phyloP scores from a whole-genome alignment of 2,797 vertebrate species.

The Myotis pilosus region DNA sequence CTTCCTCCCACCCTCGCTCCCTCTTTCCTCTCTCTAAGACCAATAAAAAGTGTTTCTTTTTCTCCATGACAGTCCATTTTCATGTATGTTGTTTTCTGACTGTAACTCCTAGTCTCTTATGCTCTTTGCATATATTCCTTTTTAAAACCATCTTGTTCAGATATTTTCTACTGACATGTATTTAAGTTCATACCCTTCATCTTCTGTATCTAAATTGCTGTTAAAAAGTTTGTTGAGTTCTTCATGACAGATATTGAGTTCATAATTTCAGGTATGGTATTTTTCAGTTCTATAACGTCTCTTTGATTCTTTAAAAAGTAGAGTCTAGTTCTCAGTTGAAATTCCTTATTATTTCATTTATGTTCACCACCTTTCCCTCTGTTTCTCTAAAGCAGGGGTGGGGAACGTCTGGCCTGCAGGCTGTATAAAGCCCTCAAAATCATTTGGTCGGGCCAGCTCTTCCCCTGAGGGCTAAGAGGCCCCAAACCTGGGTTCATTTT shows the following conservation, averaged over 20 bases:
- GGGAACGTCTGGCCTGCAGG: too few relatives aligned
- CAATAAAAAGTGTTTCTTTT: not conserved
- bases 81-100: not conserved
- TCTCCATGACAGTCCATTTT: not conserved
- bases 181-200: not conserved
- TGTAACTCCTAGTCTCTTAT: not conserved
- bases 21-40: not conserved
- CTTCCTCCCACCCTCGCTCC: too few relatives aligned
- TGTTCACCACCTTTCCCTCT: not conserved
- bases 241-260: not conserved
- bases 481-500: not conserved
- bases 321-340: not conserved
- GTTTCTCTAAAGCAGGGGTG: not conserved
- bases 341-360: not conserved
- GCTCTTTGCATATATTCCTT: not conserved
- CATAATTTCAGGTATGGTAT: not conserved
- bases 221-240: not conserved
- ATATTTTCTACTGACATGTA: not conserved
- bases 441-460: not conserved
- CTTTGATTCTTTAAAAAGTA: not conserved
- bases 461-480: not conserved
- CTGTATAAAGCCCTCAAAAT: too few relatives aligned
- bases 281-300: not conserved
- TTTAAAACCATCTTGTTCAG: not conserved
- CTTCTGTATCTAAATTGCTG: not conserved